Percentiles rank a stretch among this genome's conserved stretches.
Evolutionary conservation across 2,113 vertebrate genomes (phyloP).

Genomic region (Melanocharis versteri): DNA sequence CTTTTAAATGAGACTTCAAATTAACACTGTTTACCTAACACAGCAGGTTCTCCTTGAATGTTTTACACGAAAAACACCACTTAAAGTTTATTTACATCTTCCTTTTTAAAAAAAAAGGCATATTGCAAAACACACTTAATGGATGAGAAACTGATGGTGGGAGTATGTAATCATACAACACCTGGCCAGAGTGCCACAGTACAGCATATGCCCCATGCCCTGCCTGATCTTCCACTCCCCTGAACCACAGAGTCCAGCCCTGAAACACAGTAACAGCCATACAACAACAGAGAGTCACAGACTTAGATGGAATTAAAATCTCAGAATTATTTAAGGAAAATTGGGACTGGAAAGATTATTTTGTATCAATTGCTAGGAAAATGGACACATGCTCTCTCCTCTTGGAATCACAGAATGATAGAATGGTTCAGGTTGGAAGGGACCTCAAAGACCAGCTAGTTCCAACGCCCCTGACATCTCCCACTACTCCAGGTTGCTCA

Average conservation of each 20-base stretch:
- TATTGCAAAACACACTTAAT: neutral
- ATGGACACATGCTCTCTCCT: neutral
- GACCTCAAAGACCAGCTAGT: neutral
- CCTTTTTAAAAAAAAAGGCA: neutral
- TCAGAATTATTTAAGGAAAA: neutral
- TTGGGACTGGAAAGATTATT: neutral
- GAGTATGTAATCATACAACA: neutral
- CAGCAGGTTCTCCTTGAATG: slow-evolving; percentile 18
- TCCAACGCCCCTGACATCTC: neutral
- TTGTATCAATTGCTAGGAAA: neutral
- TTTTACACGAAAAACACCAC: neutral
- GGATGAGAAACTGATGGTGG: neutral
- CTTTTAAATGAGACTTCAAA: slow-evolving; percentile 44
- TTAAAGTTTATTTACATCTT: slow-evolving; percentile 3
- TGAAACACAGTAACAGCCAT: neutral
- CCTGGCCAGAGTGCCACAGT: neutral
- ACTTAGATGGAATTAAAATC: neutral
- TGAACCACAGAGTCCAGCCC: neutral
- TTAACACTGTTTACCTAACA: slow-evolving; percentile 47
- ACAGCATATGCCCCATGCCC: neutral
- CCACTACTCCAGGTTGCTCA: neutral
- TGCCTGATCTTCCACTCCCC: neutral
- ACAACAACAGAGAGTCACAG: neutral
- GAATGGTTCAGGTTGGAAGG: neutral
- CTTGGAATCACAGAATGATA: neutral